Conservation (phyloP, 2,797 vertebrate genomes). For the Linurgus olivaceus region DNA sequence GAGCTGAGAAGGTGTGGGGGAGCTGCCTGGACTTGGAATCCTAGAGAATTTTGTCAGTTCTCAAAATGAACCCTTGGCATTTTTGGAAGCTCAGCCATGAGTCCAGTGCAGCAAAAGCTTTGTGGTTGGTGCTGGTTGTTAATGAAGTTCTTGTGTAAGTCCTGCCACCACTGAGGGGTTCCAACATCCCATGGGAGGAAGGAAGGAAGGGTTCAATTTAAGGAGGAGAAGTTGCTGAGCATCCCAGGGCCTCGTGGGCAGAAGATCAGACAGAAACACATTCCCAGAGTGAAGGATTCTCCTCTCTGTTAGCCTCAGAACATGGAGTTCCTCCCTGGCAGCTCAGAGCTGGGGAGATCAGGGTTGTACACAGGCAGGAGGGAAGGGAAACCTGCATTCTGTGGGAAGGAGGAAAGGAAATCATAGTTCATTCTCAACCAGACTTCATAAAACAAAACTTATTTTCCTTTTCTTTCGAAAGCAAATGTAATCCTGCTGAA, state of each 20-base stretch:
- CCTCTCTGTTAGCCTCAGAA: not conserved
- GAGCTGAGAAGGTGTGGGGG: not conserved
- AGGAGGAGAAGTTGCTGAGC: not conserved
- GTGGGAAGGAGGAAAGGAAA: not conserved
- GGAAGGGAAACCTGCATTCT: not conserved
- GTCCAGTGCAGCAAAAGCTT: not conserved
- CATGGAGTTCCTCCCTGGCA: not conserved
- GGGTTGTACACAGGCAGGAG: not conserved
- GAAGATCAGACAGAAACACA: fast-evolving
- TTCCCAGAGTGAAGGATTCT: not conserved
- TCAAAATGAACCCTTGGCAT: not conserved
- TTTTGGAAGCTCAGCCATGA: not conserved
- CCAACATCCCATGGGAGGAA: not conserved
- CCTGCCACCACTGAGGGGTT: fast-evolving
- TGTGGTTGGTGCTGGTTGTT: not conserved
- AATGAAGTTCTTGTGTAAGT: not conserved
- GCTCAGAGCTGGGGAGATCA: not conserved
- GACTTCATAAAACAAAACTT: not conserved
- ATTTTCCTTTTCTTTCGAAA: not conserved
- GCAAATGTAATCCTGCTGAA: not conserved
- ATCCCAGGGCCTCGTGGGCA: fast-evolving
- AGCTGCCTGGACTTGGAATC: not conserved
- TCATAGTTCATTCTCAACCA: not conserved
- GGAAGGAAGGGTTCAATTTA: fast-evolving
- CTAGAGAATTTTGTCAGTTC: not conserved